A percentile compares a stretch with the other conserved stretches of the same genome.
Conservation (phyloP, 2,113 vertebrate genomes). For the Empidonax alnorum region DNA sequence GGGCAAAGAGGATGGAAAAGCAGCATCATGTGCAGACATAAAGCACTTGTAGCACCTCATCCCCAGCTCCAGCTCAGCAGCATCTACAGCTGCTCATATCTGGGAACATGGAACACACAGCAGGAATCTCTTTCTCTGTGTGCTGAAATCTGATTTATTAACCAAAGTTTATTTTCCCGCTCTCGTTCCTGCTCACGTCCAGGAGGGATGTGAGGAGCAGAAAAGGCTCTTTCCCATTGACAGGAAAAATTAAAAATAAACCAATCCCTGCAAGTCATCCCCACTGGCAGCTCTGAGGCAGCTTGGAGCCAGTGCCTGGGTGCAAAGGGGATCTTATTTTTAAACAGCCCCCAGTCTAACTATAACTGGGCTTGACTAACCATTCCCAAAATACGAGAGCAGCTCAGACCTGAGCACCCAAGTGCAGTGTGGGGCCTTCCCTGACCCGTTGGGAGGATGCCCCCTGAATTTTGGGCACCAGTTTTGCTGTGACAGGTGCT, state of each 20-base stretch:
- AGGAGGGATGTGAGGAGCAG: background rate
- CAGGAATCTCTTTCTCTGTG: background rate
- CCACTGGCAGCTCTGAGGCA: background rate
- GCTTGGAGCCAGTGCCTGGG: background rate
- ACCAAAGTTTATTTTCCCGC: background rate
- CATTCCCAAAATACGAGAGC: constrained; percentile 46
- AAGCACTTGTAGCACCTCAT: background rate
- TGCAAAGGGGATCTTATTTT: background rate
- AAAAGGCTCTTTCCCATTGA: background rate
- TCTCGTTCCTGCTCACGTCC: background rate
- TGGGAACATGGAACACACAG: background rate
- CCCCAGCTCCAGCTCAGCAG: background rate
- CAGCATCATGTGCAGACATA: background rate
- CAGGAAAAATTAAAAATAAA: background rate
- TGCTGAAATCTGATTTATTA: background rate
- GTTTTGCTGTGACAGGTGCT: background rate
- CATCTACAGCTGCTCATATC: background rate
- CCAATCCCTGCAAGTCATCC: background rate
- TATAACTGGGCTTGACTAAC: constrained; percentile 45
- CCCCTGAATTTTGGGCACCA: background rate
- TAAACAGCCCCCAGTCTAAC: constrained; percentile 45
- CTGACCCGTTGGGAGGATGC: background rate
- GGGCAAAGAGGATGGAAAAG: background rate
- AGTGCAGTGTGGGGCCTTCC: background rate
- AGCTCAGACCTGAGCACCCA: background rate